Evolutionary conservation across 2,888 invertebrate species (phyloP), one percentile per base, ranked within the genome.

Genomic region (Limenitis camilla): DNA sequence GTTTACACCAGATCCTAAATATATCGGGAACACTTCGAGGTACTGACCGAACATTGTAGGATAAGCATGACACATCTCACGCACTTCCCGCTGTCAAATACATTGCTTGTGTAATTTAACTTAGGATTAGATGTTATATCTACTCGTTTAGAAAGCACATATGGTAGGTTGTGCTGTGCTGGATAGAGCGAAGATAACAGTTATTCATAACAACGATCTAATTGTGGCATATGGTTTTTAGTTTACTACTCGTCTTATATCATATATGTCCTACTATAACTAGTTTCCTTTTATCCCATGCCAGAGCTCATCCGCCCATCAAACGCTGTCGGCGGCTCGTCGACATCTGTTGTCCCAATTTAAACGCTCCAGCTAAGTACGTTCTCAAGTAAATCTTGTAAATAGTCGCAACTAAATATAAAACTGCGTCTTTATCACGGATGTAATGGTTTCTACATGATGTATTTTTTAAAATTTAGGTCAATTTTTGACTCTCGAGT

Each of bases 271-370:
- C 69, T 68, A 72, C 72, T 69, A 71, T 68, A 74, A 71, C 76
- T 74, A 72, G 65, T 69, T 68, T 65, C 63, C 69, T 75, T 76
- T 79, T 77, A 81, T 78, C 76, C 68, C 74, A 70, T 71, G 65
- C 68, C 69, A 70, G 69, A 68, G 49, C 69, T 66, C 77, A 75
- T 80, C 80, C 79, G 79, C 78, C 72, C 76, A 74, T 81, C 80
- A 78, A 75, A 72, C 65, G 65, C 61, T 62, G 73, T 67, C 72
- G 74, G 67, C 82, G 73, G 76, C 69, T 69, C 79, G 83, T 76
- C 80, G 72, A 75, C 82, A 82, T 82, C 81, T 82, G 81, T 75
- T 82, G 78, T 75, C 73, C 78, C 70, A 79, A 78, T 79, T 81
- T 81, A 77, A 77, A 60, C 58, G 57, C 45, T 59, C 53, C 43